Evolutionary conservation across 2,113 vertebrate genomes (phyloP), one percentile per base, ranked within the genome.

Genomic region (Protomyctophum bolini): DNA sequence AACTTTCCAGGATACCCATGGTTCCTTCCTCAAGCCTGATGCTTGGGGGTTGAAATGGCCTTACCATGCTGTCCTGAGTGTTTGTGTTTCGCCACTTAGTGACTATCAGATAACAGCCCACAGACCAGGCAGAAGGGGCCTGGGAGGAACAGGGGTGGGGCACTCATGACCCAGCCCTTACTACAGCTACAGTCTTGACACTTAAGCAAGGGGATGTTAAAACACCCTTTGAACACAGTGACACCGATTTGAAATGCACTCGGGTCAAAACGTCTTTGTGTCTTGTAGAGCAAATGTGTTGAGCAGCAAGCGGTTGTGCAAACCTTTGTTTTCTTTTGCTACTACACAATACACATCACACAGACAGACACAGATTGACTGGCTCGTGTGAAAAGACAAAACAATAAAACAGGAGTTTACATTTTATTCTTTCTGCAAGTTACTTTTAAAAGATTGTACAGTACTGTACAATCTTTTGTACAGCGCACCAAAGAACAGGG

Each of bases 71-170:
- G 55, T 71, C 52, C 60, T 73, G 59, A 6, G 41, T 89, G 86
- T 90, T 92, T 85, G 70, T 75, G 76, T 90, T 90, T 85, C 47
- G 0, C 82, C 81, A 84, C 80, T 85, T 77, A 73, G 79, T 46
- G 66, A 73, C 77, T 87, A 91, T 92, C 89, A 88, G 87, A 88
- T 89, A 87, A 85, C 82, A 81, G 73, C 66, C 50, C 71, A 63
- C 70, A 77, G 78, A 77, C 51, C 63, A 63, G 7, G n/a, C 52
- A 72, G 70, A 69, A 59, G 68, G 55, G 79, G 72, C 61, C 10
- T 3, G 28, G 62, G 47, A 62, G 61, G 63, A 80, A 49, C 50
- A 58, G 52, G 62, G 78, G 66, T 48, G 68, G 77, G 33, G 70
- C 48, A 28, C 52, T 55, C 48, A 21, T 47, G n/a, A 46, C 58